phyloP scores from a whole-genome alignment of 2,113 vertebrate genomes.

The Cariama cristata region DNA sequence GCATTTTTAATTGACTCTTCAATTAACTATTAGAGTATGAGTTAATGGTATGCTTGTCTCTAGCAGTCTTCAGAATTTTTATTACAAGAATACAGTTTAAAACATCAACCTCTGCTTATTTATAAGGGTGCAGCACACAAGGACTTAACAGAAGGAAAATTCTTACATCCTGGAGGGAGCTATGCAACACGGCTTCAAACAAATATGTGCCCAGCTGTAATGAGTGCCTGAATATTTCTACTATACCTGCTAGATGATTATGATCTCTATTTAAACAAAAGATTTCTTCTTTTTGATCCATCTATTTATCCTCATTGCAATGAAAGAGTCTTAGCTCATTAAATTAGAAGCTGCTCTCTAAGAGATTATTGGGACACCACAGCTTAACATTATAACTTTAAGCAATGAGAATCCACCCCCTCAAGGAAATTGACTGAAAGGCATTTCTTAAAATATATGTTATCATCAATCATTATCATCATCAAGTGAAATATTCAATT shows the following conservation, averaged over 20 bases:
- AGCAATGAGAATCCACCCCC: neutral
- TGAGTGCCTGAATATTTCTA: neutral
- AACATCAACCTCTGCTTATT: neutral
- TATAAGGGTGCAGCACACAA: neutral
- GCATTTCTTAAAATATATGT: neutral
- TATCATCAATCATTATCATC: neutral
- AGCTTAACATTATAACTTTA: neutral
- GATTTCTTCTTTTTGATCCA: neutral
- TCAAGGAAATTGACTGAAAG: neutral
- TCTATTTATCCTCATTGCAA: neutral
- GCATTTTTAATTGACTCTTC: neutral
- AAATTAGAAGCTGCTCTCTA: neutral
- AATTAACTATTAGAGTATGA: neutral
- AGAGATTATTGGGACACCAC: neutral
- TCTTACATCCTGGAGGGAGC: neutral
- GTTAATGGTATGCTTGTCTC: neutral
- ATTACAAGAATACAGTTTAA: neutral
- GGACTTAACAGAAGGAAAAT: neutral
- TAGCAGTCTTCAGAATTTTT: neutral
- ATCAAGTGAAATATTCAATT: neutral
- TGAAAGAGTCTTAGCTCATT: neutral
- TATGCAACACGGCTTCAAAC: neutral
- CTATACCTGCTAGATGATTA: neutral
- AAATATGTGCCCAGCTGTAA: neutral
- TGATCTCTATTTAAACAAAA: slow-evolving; percentile 44